These are phyloP conservation scores for Hybognathus amarus DNA, from an alignment of 2,797 vertebrate genomes.

Conservation along the genomic window DNA sequence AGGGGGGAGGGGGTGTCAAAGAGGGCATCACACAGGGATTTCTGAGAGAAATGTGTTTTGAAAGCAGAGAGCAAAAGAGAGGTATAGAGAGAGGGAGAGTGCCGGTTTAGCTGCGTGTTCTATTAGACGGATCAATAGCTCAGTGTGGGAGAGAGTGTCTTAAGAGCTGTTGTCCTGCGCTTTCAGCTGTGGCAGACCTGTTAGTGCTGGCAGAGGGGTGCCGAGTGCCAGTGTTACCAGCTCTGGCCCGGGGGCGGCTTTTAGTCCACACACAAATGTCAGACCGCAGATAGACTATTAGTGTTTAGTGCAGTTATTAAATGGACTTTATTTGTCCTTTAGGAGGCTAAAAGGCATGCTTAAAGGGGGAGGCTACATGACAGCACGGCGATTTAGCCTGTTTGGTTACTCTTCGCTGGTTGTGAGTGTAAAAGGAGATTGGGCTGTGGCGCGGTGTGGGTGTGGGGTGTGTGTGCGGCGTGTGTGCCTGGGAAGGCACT, in stretches of 20 bases:
- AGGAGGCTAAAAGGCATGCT: conserved; percentile 84
- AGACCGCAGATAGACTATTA: conserved; percentile 84
- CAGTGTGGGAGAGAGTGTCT: conserved; percentile 89
- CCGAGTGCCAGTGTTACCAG: conserved; percentile 79
- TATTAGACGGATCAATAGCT: conserved; percentile 89
- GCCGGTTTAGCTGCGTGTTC: conserved; percentile 82
- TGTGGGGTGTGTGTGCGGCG: conserved; percentile 4
- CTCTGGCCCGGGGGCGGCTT: conserved; percentile 84
- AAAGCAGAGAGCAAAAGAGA: conserved; percentile 73
- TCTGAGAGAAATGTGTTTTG: conserved; percentile 77
- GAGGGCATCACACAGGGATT: conserved; percentile 39
- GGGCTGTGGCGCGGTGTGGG: conserved; percentile 58
- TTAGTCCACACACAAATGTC: conserved; percentile 89
- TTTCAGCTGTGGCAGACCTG: conserved; percentile 88
- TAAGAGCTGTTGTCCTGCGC: conserved; percentile 90
- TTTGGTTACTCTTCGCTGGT: conserved; percentile 78
- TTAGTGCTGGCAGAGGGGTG: conserved; percentile 85
- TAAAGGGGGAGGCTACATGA: conserved; percentile 81
- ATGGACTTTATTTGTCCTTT: conserved; percentile 88
- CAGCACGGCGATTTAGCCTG: conserved; percentile 81
- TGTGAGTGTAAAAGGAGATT: conserved; percentile 80
- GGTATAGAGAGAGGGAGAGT: conserved; percentile 66
- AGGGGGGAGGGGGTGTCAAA: conserved; percentile 47
- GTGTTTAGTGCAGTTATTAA: conserved; percentile 87
- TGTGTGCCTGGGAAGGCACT: conserved; percentile 80